Conservation (phyloP, 92 coral and sea anemone genomes). For the Scolanthus callimorphus region DNA sequence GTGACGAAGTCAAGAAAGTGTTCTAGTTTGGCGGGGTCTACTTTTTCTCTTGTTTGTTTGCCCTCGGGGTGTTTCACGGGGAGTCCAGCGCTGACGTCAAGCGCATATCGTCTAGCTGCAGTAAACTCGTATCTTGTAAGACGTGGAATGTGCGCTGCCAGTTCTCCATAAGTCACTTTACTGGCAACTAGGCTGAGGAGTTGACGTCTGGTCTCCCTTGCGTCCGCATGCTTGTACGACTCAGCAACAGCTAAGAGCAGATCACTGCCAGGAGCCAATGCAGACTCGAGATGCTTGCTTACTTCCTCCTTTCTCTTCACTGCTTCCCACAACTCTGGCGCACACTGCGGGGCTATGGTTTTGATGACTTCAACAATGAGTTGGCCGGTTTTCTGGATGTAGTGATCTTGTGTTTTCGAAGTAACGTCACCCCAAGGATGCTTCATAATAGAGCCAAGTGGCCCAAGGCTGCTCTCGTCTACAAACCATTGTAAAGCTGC, state of each 20-base stretch:
- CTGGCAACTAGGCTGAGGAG: constrained; percentile 21
- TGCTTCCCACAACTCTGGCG: constrained; percentile 27
- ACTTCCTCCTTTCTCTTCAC: constrained; percentile 16
- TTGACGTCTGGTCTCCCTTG: constrained; percentile 22
- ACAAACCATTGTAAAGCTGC: background rate
- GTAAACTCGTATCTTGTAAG: constrained; percentile 32
- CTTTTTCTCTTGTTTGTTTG: constrained; percentile 23
- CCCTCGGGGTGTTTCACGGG: constrained; percentile 6
- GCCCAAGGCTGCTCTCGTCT: background rate
- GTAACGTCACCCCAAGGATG: constrained; percentile 3
- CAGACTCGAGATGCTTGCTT: too few relatives aligned
- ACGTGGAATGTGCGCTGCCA: constrained; percentile 16
- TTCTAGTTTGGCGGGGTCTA: constrained; percentile 13
- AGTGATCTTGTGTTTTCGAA: constrained; percentile 9
- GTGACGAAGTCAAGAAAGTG: constrained; percentile 33
- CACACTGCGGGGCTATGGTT: constrained; percentile 31
- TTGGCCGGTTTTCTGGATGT: constrained; percentile 2
- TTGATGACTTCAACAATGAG: constrained; percentile 10
- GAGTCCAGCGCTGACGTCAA: constrained; percentile 24
- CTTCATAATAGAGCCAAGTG: constrained; percentile 30
- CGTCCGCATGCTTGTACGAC: constrained; percentile 31
- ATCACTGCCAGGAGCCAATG: constrained; percentile 15
- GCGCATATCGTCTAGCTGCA: constrained; percentile 19
- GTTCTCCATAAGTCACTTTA: constrained; percentile 25
- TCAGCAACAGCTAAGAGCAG: constrained; percentile 20